These are phyloP conservation scores for Tarsius wallacei DNA, from an alignment of 2,797 vertebrate genomes.

Conservation along the genomic window DNA sequence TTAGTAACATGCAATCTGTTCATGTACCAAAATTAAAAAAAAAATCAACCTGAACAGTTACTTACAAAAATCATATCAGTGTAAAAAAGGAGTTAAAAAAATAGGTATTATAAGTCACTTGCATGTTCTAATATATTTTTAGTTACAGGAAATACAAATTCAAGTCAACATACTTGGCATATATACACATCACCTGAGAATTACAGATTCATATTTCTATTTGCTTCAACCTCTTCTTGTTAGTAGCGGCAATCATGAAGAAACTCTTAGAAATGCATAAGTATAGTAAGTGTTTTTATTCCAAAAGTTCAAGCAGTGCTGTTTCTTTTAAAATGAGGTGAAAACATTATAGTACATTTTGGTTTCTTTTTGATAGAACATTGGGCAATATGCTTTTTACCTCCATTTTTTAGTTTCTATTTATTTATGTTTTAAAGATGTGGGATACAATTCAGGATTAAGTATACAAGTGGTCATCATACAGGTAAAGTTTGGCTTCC, in stretches of 20 bases:
- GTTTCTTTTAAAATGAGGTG: constrained; percentile 70
- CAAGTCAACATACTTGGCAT: constrained; percentile 70
- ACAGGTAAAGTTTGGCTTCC: too few species aligned
- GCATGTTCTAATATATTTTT: constrained; percentile 65
- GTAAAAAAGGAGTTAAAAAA: constrained; percentile 53
- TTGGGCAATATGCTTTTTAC: constrained; percentile 46
- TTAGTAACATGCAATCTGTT: constrained; percentile 62
- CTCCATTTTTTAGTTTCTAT: constrained; percentile 56
- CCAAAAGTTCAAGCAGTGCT: constrained; percentile 82
- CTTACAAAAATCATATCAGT: constrained; percentile 74
- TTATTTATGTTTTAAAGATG: too few species aligned
- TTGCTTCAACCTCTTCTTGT: constrained; percentile 5
- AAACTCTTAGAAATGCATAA: constrained; percentile 69
- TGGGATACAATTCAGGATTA: too few species aligned
- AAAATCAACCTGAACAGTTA: constrained; percentile 36
- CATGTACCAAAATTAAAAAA: not conserved
- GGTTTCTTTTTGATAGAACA: constrained; percentile 26
- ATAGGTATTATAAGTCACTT: constrained; percentile 64
- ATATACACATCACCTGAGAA: constrained; percentile 71
- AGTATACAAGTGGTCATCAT: too few species aligned
- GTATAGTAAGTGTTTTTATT: constrained; percentile 17
- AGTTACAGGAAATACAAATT: constrained; percentile 71
- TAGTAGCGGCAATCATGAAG: not conserved
- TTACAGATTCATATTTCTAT: not conserved
- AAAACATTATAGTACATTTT: constrained; percentile 64